Conservation (phyloP, 1,140 invertebrate species). For the Choristoneura fumiferana region DNA sequence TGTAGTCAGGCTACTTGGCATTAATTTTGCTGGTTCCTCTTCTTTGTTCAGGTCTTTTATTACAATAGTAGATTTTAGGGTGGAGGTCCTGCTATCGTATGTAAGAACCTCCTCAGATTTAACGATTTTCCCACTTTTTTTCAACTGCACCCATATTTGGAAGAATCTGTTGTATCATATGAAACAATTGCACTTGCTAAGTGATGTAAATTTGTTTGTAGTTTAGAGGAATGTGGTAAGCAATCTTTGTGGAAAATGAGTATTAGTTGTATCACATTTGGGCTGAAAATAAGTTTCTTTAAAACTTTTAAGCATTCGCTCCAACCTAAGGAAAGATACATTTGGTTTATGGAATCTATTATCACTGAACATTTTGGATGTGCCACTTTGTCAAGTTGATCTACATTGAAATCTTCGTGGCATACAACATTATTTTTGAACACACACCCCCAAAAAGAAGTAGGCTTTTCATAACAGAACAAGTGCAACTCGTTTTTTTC, state of each 20-base stretch:
- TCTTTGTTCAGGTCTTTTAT: constrained; percentile 56
- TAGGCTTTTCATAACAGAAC: constrained; percentile 63
- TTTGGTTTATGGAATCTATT: constrained; percentile 72
- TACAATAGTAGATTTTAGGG: constrained; percentile 61
- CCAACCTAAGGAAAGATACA: constrained; percentile 58
- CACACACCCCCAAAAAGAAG: constrained; percentile 54
- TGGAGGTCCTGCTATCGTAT: constrained; percentile 45
- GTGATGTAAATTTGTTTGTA: constrained; percentile 68
- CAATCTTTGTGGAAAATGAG: constrained; percentile 76
- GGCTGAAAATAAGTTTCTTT: constrained; percentile 35
- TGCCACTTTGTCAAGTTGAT: constrained; percentile 27
- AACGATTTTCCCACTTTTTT: constrained; percentile 73
- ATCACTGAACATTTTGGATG: constrained; percentile 44
- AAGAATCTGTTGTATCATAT: constrained; percentile 44
- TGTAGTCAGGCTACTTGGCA: constrained; percentile 75
- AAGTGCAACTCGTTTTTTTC: constrained; percentile 42
- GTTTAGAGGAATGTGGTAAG: constrained; percentile 56
- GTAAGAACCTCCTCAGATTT: constrained; percentile 70
- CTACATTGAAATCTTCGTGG: constrained; percentile 39
- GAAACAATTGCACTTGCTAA: constrained; percentile 69
- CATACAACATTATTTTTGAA: constrained; percentile 39
- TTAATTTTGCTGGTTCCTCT: constrained; percentile 49
- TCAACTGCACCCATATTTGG: constrained; percentile 60
- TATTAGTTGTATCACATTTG: constrained; percentile 66
- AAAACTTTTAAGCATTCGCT: constrained; percentile 46